These are phyloP conservation scores for Acrobasis repandana DNA, from an alignment of 2,888 invertebrate species.

Conservation along the genomic window DNA sequence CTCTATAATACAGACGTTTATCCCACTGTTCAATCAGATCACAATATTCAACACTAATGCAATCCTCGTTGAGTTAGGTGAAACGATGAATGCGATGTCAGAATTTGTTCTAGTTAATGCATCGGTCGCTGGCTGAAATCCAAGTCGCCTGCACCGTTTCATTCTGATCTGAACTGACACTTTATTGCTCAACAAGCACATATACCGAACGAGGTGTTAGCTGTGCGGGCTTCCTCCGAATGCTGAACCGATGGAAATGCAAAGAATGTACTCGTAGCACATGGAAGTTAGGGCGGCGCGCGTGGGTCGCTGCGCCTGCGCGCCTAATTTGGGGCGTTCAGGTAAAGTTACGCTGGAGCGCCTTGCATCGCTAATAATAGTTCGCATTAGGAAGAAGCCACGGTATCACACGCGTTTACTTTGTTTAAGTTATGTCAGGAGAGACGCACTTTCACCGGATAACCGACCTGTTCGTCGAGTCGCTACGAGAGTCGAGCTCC, in stretches of 20 bases:
- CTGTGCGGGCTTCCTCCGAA: constrained; percentile 61
- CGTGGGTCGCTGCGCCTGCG: constrained; percentile 66
- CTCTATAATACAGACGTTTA: neutral
- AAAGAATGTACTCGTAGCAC: constrained; percentile 46
- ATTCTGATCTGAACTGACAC: constrained; percentile 70
- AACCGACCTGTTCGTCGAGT: constrained; percentile 82
- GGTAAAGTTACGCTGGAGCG: constrained; percentile 81
- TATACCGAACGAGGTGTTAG: constrained; percentile 55
- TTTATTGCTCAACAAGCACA: constrained; percentile 65
- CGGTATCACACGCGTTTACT: constrained; percentile 68
- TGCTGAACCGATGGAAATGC: constrained; percentile 47
- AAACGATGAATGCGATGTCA: constrained; percentile 57
- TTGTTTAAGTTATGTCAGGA: constrained; percentile 47
- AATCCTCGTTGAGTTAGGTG: constrained; percentile 29
- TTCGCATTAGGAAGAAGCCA: constrained; percentile 64
- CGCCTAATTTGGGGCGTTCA: constrained; percentile 83
- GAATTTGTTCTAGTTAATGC: constrained; percentile 66
- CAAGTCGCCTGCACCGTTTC: constrained; percentile 76
- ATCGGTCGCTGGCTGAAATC: constrained; percentile 68
- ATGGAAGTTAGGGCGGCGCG: constrained; percentile 65
- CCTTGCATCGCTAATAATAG: constrained; percentile 76
- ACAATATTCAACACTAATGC: constrained; percentile 34
- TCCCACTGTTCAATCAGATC: constrained; percentile 11
- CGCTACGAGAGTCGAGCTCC: constrained; percentile 79
- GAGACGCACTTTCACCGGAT: constrained; percentile 69